phyloP scores from a whole-genome alignment of 2,888 invertebrate species.

The Lathronympha strigana region DNA sequence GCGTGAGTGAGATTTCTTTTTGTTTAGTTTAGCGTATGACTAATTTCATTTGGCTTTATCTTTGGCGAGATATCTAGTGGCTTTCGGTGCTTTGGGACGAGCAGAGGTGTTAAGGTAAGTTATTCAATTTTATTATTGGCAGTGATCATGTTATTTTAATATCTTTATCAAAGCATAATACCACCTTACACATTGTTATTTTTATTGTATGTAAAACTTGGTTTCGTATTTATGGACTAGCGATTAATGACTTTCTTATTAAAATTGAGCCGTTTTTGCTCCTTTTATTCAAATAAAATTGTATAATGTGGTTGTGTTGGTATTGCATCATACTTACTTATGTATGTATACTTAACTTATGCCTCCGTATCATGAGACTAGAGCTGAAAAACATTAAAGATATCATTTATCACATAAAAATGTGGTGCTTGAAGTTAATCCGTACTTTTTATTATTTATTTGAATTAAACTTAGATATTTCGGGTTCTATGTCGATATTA shows the following conservation, averaged over 20 bases:
- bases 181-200: too few relatives aligned
- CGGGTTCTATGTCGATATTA: too few relatives aligned
- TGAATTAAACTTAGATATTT: too few relatives aligned
- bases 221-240: too few relatives aligned
- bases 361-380: not conserved
- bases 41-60: constrained; percentile 31
- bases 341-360: not conserved
- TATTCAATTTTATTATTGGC: not conserved
- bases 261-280: not conserved
- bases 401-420: not conserved
- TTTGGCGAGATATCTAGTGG: constrained; percentile 24
- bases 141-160: too few relatives aligned
- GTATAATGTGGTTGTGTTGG: not conserved
- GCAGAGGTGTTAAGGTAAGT: constrained; percentile 26
- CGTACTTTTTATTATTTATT: too few relatives aligned
- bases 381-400: constrained; percentile 35
- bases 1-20: constrained; percentile 34
- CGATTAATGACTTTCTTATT: too few relatives aligned
- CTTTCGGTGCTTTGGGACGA: constrained; percentile 21
- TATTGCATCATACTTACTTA: constrained; percentile 9
- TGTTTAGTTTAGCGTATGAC: constrained; percentile 29
- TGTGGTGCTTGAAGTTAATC: too few relatives aligned
- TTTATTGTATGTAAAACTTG: too few relatives aligned
- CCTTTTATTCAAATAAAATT: too few relatives aligned
- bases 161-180: too few relatives aligned